A percentile compares a stretch with the other conserved stretches of the same genome.
Conservation (phyloP, 2,113 vertebrate genomes). For the Zosterops borbonicus region DNA sequence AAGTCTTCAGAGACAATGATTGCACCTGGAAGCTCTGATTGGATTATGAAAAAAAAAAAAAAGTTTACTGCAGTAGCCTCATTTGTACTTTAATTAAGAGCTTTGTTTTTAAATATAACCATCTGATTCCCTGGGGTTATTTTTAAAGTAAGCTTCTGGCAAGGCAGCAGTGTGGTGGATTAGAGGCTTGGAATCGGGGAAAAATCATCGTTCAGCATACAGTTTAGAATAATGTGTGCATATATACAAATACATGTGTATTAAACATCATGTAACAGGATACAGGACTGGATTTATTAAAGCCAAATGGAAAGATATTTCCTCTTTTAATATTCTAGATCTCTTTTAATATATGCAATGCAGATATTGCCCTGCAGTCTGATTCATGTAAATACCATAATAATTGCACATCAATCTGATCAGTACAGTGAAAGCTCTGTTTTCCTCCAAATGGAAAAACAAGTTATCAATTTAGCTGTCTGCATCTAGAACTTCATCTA, state of each 20-base stretch:
- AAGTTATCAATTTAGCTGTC: background rate
- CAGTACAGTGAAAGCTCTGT: background rate
- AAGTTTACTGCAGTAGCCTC: slow-evolving; percentile 21
- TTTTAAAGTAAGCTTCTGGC: slow-evolving; percentile 63
- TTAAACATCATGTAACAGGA: slow-evolving; percentile 16
- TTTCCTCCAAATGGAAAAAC: background rate
- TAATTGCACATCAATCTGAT: background rate
- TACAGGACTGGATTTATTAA: slow-evolving; percentile 41
- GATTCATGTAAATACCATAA: background rate
- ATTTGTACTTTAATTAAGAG: slow-evolving; percentile 64
- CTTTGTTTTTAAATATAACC: slow-evolving; percentile 65
- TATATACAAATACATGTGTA: slow-evolving; percentile 6
- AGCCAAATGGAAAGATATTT: slow-evolving; percentile 30
- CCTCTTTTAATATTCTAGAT: slow-evolving; percentile 30
- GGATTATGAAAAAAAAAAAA: slow-evolving; percentile 30
- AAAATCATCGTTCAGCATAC: background rate
- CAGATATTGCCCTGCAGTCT: background rate
- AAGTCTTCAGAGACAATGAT: slow-evolving; percentile 14
- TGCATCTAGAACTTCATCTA: background rate
- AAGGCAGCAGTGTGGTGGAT: slow-evolving; percentile 35
- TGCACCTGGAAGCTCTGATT: slow-evolving; percentile 40
- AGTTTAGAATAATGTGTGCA: slow-evolving; percentile 27
- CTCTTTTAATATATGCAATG: background rate
- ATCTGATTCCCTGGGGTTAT: slow-evolving; percentile 50
- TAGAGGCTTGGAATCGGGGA: slow-evolving; percentile 39